Evolutionary conservation across 1,140 invertebrate genomes (phyloP), one percentile per base, ranked within the genome.

Genomic region (Pseudomyrmex flavicornis): DNA sequence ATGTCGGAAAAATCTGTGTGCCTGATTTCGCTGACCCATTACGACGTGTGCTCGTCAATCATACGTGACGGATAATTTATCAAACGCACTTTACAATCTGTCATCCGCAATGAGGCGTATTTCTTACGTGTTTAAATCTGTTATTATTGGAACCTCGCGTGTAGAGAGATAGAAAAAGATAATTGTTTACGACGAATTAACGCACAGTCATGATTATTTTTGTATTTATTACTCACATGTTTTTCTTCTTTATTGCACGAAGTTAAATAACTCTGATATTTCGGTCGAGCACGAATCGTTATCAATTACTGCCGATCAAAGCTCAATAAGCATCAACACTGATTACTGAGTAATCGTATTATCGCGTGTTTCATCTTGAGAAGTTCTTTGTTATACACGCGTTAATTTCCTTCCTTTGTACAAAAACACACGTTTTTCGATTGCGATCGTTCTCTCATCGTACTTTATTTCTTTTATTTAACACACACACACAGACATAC

Each of bases 11-110:
- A 80, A 70, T 59, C 65, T 50, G 54, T 70, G 54, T 48, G 75
- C 77, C 74, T 54, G 35, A 52, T 84, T 86, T 83, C 26, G 22
- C 77, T 84, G 76, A 72, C 66, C 86, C 48, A 46, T 83, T 59
- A 77, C 69, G 35, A 77, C 59, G n/a, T 66, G 10, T 35, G 17
- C 61, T 56, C 73, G 61, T 74, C 66, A 48, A 59, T 83, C 82
- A 75, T 62, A 15, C 26, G 46, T 52, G 62, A 50, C 50, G 48
- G 59, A 63, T 70, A 65, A 82, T 80, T 69, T 84, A 75, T 48
- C 75, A 65, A 65, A 73, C 22, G 76, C 74, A 75, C 61, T 72
- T 80, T 50, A 86, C 46, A 70, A 72, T 80, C 76, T 80, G 54
- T 70, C 76, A 68, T 68, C 65, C 62, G 54, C 54, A 59, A 70